phyloP scores from a whole-genome alignment of 2,797 vertebrate genomes.

The Fratercula arctica region DNA sequence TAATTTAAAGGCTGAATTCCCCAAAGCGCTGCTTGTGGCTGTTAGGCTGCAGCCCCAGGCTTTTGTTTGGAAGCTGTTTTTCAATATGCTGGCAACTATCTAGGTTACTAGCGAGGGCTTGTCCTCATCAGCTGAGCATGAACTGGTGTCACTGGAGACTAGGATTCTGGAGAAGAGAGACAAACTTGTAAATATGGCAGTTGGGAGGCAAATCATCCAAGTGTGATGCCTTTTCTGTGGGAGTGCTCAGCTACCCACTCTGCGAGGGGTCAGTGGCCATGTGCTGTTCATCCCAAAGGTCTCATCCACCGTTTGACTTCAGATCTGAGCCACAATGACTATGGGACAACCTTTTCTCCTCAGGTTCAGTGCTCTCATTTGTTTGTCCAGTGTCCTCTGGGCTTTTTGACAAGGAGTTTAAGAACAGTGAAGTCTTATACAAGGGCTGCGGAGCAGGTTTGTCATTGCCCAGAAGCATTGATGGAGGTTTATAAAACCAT shows the following conservation, averaged over 20 bases:
- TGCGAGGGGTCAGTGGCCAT: accelerated
- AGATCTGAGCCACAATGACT: background rate
- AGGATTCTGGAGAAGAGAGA: background rate
- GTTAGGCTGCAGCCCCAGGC: background rate
- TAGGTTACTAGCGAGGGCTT: background rate
- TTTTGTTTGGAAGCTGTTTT: background rate
- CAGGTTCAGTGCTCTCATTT: background rate
- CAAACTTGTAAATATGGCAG: background rate
- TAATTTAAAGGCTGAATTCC: background rate
- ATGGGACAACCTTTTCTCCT: background rate
- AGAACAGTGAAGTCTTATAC: background rate
- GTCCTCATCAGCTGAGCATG: background rate
- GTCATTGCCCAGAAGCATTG: background rate
- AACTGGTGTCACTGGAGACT: background rate
- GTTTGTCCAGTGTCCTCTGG: background rate
- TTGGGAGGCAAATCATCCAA: background rate
- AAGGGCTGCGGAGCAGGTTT: background rate
- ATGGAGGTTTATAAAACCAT: background rate
- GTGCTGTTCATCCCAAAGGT: background rate
- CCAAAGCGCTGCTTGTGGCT: background rate
- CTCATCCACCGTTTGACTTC: accelerated
- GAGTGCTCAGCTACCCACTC: accelerated
- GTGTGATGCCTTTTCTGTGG: background rate
- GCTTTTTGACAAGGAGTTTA: background rate
- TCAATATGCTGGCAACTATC: background rate